Base-by-base conservation (phyloP, 2,113 vertebrate species). In the Actenoides hombroni region DNA sequence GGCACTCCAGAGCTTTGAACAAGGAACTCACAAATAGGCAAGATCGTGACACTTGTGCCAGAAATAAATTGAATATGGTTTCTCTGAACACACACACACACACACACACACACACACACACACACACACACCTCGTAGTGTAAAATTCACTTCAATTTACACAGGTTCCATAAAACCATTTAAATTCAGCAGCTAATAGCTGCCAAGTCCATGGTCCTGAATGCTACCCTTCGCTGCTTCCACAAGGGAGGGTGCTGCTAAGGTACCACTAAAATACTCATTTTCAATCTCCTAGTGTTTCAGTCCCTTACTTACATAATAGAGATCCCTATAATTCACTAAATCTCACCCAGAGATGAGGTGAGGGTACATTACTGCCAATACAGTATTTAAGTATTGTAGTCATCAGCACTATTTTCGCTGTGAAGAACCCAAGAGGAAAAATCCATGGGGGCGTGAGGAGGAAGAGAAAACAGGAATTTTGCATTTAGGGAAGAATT, bases 1-100 rank as follows among this genome's bases (percentile, higher is more conserved):
- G 37, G 20, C 25, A 23, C 54, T 82, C 54, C 44, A 69, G 29
- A 53, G 31, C 44, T 82, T 37, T n/a, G 49, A 77, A 64, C 7
- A 20, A 73, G 35, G 37, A 17, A 40, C 53, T 37, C 0, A 0
- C 10, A 10, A n/a, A 9, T 35, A n/a, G 31, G 56, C 33, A 77
- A 28, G 49, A 5, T 3, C 23, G 24, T 6, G 12, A 13, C 0
- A 2, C 25, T 60, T 35, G 49, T 13, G 74, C 31, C 82, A 78
- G 49, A 44, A 89, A 21, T 18, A 63, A 61, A 40, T 53, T 54
- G 48, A 76, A 56, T 0, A 0, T 1, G 5, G 4, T 60, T 86
- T 28, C 63, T 64, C 44, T 56, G 74, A 69, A 64, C 90, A 78
- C 2, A 2, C n/a, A 28, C 56, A 21, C 11, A 42, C 37, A 37